A percentile compares a stretch with the other conserved stretches of the same genome.
Conservation (phyloP, 2,888 invertebrate genomes). For the Acanthosepion lycidas region DNA sequence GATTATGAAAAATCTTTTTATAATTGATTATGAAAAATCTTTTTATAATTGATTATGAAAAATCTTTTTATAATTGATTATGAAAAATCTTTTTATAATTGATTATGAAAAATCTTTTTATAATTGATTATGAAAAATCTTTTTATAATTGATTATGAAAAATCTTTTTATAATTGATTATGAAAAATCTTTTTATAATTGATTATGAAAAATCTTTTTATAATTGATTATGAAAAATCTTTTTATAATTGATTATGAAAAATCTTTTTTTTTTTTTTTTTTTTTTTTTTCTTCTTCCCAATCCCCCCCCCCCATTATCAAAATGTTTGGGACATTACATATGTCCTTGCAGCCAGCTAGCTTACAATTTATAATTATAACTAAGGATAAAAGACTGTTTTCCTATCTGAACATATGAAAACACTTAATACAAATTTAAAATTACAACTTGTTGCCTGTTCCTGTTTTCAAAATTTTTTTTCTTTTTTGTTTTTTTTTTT, state of each 20-base stretch:
- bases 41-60: neutral
- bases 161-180: neutral
- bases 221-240: neutral
- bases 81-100: neutral
- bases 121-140: neutral
- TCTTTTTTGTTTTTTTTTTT: neutral
- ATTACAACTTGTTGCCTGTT: neutral
- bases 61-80: neutral
- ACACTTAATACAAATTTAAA: neutral
- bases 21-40: neutral
- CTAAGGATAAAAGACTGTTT: too few species aligned
- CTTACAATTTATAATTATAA: too few species aligned
- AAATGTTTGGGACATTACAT: too few species aligned
- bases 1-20: neutral
- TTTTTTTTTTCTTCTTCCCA: too few species aligned
- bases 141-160: neutral
- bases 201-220: neutral
- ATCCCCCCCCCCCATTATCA: too few species aligned
- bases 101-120: neutral
- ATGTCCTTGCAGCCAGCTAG: too few species aligned
- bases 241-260: neutral
- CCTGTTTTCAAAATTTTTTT: neutral
- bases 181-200: neutral
- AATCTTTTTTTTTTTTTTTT: neutral
- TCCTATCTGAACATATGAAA: too few species aligned